Evolutionary conservation across 2,888 invertebrate genomes (phyloP).

Genomic region (Idaea aversata): DNA sequence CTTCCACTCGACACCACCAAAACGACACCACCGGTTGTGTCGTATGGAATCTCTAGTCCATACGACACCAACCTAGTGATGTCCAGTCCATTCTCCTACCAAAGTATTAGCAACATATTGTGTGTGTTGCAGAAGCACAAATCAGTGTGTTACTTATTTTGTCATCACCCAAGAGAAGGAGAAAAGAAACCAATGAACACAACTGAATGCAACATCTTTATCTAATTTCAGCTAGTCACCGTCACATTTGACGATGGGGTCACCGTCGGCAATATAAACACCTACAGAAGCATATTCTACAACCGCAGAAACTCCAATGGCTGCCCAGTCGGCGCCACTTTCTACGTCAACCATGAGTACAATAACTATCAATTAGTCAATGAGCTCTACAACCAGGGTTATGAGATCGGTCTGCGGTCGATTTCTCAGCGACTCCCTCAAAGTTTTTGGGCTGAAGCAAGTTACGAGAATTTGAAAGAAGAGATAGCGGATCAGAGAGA

Average conservation of each 20-base stretch:
- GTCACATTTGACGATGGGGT: conserved; percentile 85
- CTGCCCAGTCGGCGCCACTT: conserved; percentile 82
- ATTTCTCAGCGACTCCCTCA: conserved; percentile 79
- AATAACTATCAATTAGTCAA: conserved; percentile 84
- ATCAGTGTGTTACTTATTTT: too few species aligned
- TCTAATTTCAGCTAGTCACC: conserved; percentile 81
- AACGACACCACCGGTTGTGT: too few species aligned
- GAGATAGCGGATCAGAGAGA: conserved; percentile 82
- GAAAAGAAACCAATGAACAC: too few species aligned
- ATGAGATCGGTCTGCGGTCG: conserved; percentile 86
- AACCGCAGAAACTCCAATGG: conserved; percentile 82
- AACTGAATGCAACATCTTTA: too few species aligned
- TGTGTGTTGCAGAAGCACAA: too few species aligned
- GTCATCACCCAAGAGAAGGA: too few species aligned
- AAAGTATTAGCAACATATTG: too few species aligned
- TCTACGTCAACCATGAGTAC: conserved; percentile 87
- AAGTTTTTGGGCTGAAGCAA: conserved; percentile 80
- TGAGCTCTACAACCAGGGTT: conserved; percentile 79
- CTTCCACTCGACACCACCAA: too few species aligned
- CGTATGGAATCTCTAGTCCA: too few species aligned
- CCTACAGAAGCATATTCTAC: conserved; percentile 75
- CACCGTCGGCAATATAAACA: conserved; percentile 74
- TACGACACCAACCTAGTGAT: too few species aligned
- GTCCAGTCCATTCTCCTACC: too few species aligned
- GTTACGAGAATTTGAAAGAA: conserved; percentile 63